Conservation (phyloP, 2,113 vertebrate genomes). For the Microcebus griseorufus region DNA sequence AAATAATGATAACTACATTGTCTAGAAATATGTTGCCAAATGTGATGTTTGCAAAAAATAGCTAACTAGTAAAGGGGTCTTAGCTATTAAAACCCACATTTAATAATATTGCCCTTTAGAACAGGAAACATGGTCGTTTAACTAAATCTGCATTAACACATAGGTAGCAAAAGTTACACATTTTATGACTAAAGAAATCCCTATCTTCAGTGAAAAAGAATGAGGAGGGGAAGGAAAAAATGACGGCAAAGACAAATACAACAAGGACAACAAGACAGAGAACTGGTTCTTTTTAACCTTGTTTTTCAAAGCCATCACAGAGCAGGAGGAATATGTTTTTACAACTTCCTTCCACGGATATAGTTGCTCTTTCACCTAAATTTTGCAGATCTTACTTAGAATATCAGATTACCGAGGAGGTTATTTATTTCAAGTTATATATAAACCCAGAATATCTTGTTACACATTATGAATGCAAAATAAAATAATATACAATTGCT, state of each 20-base stretch:
- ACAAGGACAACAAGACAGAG: background rate
- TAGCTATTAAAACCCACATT: background rate
- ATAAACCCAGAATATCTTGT: background rate
- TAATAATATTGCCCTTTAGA: background rate
- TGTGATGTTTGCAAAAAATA: slow-evolving; percentile 1
- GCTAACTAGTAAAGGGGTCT: background rate
- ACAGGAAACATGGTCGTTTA: background rate
- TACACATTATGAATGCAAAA: background rate
- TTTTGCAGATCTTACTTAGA: background rate
- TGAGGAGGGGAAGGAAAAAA: background rate
- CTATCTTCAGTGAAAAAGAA: background rate
- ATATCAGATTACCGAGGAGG: background rate
- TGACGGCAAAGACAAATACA: background rate
- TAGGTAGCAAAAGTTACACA: background rate
- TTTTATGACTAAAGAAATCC: background rate
- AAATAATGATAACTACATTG: background rate
- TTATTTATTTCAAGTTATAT: background rate
- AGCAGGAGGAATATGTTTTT: background rate
- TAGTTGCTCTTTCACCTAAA: background rate
- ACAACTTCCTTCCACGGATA: background rate
- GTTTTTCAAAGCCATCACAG: background rate
- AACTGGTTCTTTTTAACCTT: background rate
- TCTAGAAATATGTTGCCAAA: slow-evolving; percentile 27
- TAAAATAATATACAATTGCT: background rate
- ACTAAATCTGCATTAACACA: background rate